Evolutionary conservation across 2,797 vertebrate genomes (phyloP).

Genomic region (Artibeus jamaicensis): DNA sequence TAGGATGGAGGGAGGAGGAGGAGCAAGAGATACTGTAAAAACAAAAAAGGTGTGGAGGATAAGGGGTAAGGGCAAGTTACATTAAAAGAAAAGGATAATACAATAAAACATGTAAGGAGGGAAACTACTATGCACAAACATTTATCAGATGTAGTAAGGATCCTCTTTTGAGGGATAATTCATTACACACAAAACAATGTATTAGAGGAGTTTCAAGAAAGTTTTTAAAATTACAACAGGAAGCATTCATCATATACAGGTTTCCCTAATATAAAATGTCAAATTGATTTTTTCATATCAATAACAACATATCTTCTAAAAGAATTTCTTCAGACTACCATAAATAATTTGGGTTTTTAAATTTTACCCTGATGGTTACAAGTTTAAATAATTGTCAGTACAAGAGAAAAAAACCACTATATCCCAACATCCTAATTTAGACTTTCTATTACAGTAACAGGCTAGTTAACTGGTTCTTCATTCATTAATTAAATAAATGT

Average conservation of each 20-base stretch:
- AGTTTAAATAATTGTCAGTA: conserved; percentile 19
- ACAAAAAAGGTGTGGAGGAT: conserved; percentile 77
- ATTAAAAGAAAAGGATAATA: conserved; percentile 78
- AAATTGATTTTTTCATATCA: background rate
- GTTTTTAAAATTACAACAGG: background rate
- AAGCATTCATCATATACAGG: conserved; percentile 23
- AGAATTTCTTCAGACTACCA: conserved; percentile 40
- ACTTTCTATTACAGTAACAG: conserved; percentile 32
- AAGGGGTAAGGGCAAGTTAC: conserved; percentile 73
- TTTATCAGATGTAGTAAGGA: background rate
- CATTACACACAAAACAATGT: conserved; percentile 44
- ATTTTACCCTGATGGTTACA: conserved; percentile 11
- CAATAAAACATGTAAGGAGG: conserved; percentile 68
- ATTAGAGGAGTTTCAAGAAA: conserved; percentile 23
- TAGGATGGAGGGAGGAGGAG: conserved; percentile 97
- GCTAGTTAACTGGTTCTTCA: conserved; percentile 2
- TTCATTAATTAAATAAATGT: conserved; percentile 1
- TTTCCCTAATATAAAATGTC: background rate
- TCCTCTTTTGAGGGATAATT: background rate
- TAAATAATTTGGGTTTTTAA: conserved; percentile 34
- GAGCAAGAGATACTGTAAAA: conserved; percentile 90
- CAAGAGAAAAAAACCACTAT: background rate
- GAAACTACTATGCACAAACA: conserved; percentile 36
- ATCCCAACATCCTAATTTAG: background rate
- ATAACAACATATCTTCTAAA: conserved; percentile 4